Percentiles rank a stretch among this genome's conserved stretches.
phyloP scores from a whole-genome alignment of 2,888 invertebrate species.

The Pyralis farinalis region DNA sequence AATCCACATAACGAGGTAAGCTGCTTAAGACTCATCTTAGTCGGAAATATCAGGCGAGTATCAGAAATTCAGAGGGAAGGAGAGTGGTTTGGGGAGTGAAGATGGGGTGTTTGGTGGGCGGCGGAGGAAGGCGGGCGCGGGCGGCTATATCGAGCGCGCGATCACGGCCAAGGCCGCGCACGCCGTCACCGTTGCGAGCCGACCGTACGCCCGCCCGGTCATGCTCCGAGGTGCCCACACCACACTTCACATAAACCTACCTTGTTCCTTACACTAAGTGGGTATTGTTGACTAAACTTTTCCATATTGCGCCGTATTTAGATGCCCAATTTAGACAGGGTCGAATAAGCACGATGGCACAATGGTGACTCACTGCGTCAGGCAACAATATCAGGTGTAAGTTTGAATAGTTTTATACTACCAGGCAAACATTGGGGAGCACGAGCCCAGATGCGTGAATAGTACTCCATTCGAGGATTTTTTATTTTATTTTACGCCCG shows the following conservation, averaged over 20 bases:
- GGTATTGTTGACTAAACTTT: not conserved
- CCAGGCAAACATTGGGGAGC: too few species aligned
- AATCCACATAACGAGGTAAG: too few species aligned
- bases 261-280: conserved; percentile 8
- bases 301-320: conserved; percentile 27
- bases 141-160: conserved; percentile 76
- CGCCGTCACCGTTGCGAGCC: conserved; percentile 50
- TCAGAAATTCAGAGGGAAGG: conserved; percentile 39
- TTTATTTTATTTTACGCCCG: too few species aligned
- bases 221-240: conserved; percentile 23
- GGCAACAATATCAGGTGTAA: too few species aligned
- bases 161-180: conserved; percentile 76
- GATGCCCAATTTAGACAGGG: not conserved
- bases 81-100: conserved; percentile 31
- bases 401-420: too few species aligned
- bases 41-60: conserved; percentile 44
- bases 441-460: too few species aligned
- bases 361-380: too few species aligned
- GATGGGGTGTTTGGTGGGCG: conserved; percentile 30
- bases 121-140: conserved; percentile 42
- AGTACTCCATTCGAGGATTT: too few species aligned
- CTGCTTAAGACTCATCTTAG: conserved; percentile 18
- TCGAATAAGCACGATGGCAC: too few species aligned
- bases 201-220: conserved; percentile 38
- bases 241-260: conserved; percentile 14